phyloP scores from a whole-genome alignment of 2,113 vertebrate species.

The Lepus timidus region DNA sequence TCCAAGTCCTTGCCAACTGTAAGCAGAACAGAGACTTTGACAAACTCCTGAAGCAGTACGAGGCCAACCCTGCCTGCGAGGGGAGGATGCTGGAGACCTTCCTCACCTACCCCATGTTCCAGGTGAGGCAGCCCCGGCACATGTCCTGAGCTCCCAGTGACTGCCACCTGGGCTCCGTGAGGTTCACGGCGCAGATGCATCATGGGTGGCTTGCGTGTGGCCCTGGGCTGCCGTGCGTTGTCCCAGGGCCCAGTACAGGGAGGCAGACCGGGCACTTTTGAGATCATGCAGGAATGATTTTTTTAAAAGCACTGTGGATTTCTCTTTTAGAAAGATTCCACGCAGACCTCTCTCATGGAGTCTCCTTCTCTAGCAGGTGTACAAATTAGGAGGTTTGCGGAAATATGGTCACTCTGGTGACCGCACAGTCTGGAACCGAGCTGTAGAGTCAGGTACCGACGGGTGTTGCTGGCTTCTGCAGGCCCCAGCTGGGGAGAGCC shows the following conservation, averaged over 20 bases:
- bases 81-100: constrained; percentile 99
- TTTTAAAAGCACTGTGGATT: constrained; percentile 52
- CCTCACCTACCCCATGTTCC: constrained; percentile 99
- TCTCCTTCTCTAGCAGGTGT: constrained; percentile 80
- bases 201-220: not conserved
- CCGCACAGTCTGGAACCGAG: not conserved
- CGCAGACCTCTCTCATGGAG: constrained; percentile 68
- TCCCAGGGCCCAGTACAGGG: not conserved
- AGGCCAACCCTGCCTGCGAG: constrained; percentile 97
- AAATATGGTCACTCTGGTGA: constrained; percentile 69
- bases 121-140: constrained; percentile 88
- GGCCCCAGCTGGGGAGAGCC: not conserved
- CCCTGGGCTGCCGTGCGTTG: not conserved
- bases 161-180: not conserved
- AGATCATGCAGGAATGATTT: constrained; percentile 45
- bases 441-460: not conserved
- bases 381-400: constrained; percentile 81
- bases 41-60: constrained; percentile 99
- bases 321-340: constrained; percentile 70
- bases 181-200: not conserved
- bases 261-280: constrained; percentile 42
- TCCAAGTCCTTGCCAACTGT: constrained; percentile 98
- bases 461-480: not conserved
- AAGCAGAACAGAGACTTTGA: constrained; percentile 99
- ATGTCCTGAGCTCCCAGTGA: not conserved